Evolutionary conservation across 2,888 invertebrate species (phyloP).

Genomic region (Mythimna loreyi): DNA sequence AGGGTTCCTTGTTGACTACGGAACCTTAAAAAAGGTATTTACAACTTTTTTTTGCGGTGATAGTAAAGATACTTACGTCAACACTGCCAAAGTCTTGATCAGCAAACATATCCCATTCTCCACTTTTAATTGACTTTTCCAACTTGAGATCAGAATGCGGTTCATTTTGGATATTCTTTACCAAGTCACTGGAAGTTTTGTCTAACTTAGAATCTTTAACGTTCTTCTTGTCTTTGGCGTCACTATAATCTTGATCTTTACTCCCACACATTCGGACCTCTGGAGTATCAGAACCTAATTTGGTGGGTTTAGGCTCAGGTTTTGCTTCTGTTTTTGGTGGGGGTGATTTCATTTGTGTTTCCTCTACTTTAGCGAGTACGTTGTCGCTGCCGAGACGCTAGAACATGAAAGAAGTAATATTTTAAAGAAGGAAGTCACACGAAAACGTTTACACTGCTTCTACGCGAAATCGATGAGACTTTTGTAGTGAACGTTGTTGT

Average conservation of each 20-base stretch:
- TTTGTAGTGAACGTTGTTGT: no score
- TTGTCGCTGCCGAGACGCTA: conserved; percentile 71
- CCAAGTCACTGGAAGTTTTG: conserved; percentile 29
- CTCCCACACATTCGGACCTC: conserved; percentile 21
- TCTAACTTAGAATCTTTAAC: conserved; percentile 37
- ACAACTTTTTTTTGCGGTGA: neutral
- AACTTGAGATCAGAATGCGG: conserved; percentile 68
- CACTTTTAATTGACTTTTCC: conserved; percentile 76
- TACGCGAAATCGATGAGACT: neutral
- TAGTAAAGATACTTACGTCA: conserved; percentile 75
- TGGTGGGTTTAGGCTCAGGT: conserved; percentile 20
- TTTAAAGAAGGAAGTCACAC: neutral
- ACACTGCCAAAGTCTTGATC: conserved; percentile 94
- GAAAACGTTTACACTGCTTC: neutral
- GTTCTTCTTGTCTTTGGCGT: conserved; percentile 35
- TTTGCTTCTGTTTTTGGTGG: conserved; percentile 25
- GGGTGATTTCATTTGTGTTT: conserved; percentile 17
- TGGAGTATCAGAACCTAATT: conserved; percentile 38
- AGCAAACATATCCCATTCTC: conserved; percentile 98
- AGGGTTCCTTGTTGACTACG: no score
- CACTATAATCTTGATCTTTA: conserved; percentile 21
- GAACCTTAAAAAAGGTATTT: no score
- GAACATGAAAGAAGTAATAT: conserved; percentile 9
- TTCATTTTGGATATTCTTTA: conserved; percentile 64
- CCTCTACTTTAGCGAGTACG: conserved; percentile 21